Conservation (phyloP, 2,888 invertebrate species). For the Melikaiella ostensackeni region DNA sequence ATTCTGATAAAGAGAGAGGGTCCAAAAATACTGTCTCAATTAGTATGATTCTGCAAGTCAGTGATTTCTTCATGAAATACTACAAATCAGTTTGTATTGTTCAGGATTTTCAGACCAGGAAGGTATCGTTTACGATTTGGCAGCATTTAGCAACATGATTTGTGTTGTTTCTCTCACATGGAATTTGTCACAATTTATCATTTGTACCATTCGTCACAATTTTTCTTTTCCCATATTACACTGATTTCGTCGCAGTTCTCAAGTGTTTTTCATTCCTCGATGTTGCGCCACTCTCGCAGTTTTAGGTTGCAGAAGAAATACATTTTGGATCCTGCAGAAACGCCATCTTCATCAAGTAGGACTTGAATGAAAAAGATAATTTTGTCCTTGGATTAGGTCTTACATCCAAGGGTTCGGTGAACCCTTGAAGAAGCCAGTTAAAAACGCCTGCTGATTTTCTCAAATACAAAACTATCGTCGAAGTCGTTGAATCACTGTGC, state of each 20-base stretch:
- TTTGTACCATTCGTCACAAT: not conserved
- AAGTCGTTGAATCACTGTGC: slow-evolving; percentile 29
- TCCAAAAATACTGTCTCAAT: too few relatives aligned
- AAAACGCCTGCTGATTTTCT: slow-evolving; percentile 36
- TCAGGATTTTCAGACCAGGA: not conserved
- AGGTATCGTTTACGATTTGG: not conserved
- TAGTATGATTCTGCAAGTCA: too few relatives aligned
- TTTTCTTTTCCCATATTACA: not conserved
- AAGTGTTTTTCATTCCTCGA: slow-evolving; percentile 8
- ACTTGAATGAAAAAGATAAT: not conserved
- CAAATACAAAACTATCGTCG: slow-evolving; percentile 32
- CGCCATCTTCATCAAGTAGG: slow-evolving; percentile 4
- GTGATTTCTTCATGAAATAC: too few relatives aligned
- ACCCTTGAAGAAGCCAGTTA: not conserved
- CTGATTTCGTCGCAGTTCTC: not conserved
- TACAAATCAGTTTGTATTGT: not conserved
- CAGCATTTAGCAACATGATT: not conserved
- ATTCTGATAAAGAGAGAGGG: not conserved
- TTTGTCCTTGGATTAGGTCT: not conserved
- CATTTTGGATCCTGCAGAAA: not conserved
- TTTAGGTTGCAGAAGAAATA: not conserved
- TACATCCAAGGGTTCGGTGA: not conserved
- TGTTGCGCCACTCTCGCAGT: not conserved
- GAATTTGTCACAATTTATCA: not conserved
- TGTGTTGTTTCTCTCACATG: not conserved